Percentiles rank a stretch among this genome's conserved stretches.
phyloP scores from a whole-genome alignment of 2,888 invertebrate genomes.

The Melieria picta region DNA sequence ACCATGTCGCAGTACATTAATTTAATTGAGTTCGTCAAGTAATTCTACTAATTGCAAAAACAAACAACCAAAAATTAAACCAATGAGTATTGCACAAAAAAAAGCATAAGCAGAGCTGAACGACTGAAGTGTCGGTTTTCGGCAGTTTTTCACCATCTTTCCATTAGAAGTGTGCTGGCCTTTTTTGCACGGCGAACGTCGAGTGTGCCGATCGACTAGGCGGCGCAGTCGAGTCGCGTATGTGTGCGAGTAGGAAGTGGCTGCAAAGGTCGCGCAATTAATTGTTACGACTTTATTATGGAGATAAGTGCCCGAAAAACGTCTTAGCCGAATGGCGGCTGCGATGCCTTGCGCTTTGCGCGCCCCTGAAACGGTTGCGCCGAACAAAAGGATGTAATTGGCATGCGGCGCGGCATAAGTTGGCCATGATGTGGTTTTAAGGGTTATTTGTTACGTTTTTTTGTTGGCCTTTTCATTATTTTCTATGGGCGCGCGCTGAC shows the following conservation, averaged over 20 bases:
- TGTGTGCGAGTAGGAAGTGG: background rate
- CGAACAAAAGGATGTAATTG: constrained; percentile 58
- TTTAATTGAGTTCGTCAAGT: constrained; percentile 57
- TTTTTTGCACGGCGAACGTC: background rate
- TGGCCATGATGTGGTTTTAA: constrained; percentile 35
- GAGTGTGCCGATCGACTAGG: background rate
- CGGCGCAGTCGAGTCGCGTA: too few species aligned
- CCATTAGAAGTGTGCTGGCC: background rate
- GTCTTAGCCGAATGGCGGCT: too few species aligned
- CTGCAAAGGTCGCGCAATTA: constrained; percentile 53
- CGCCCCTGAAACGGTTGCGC: constrained; percentile 18
- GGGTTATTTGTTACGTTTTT: constrained; percentile 37
- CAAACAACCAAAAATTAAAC: background rate
- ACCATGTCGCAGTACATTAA: constrained; percentile 49
- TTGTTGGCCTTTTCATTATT: constrained; percentile 4
- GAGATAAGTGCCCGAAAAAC: constrained; percentile 53
- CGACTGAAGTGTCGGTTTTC: too few species aligned
- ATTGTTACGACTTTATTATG: constrained; percentile 63
- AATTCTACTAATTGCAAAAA: constrained; percentile 52
- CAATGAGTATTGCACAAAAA: too few species aligned
- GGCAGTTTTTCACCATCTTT: too few species aligned
- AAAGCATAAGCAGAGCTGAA: too few species aligned
- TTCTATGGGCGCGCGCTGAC: background rate
- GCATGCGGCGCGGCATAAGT: constrained; percentile 43
- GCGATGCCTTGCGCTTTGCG: constrained; percentile 5